Base-by-base conservation (phyloP, 2,113 vertebrate species). In the Blennius ocellaris region DNA sequence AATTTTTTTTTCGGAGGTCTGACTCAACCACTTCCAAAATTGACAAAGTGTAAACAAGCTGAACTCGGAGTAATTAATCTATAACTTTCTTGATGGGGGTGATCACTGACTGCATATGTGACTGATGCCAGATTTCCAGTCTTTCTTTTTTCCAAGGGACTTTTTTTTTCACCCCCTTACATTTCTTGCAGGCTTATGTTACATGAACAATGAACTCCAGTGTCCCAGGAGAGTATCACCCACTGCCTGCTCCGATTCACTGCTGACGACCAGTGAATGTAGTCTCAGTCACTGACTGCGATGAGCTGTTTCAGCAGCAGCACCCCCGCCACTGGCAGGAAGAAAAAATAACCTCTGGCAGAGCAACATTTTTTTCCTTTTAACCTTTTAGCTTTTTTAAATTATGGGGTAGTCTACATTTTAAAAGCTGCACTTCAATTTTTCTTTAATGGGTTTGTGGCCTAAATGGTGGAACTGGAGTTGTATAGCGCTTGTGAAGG, bases 391-490 rank as follows among this genome's bases (percentile, higher is more conserved):
- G 59, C 14, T 60, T 30, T 30, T 30, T 71, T 6, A 80, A 88
- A 85, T 88, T 70, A 84, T 8, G 87, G 52, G 44, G 15, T 8
- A 3, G 38, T 6, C 40, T 47, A 30, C 30, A 15, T 30, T 60
- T 81, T 76, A 49, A 68, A 78, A 76, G 70, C 12, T 14, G 57
- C 9, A 65, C 16, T 39, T 52, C 8, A 2, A 8, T 59, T 45
- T 80, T 57, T 74, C 8, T 54, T 79, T 52, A 49, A 44, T 7
- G 45, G 60, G 66, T 21, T 5, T 72, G 82, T 73, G 81, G 73
- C 76, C 52, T 64, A 40, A 74, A 48, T 14, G 45, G 66, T 51
- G 52, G 56, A 76, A 60, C 45, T 51, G 44, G 17, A 47, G 39
- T 74, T 80, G 21, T 30, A 51, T 50, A 43, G 15, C 6, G 69